Evolutionary conservation across 2,797 vertebrate species (phyloP).

Genomic region (Malurus leucopterus): DNA sequence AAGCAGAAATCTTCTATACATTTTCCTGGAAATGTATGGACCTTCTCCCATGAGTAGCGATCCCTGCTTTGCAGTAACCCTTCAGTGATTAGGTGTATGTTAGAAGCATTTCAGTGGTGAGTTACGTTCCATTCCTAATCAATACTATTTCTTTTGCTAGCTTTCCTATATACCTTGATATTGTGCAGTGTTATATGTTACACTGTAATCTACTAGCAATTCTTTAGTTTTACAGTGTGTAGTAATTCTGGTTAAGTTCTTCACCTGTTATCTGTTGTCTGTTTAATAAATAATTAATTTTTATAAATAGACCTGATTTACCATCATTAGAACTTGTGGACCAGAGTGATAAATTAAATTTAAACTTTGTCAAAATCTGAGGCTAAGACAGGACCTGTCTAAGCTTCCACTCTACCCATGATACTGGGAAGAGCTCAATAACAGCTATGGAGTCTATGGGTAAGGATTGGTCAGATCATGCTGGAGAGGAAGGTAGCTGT

Average conservation of each 20-base stretch:
- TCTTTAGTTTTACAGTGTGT: neutral
- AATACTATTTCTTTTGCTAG: neutral
- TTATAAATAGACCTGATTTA: neutral
- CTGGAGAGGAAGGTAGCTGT: neutral
- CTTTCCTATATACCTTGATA: neutral
- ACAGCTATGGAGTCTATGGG: neutral
- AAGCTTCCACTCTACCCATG: neutral
- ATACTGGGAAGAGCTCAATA: neutral
- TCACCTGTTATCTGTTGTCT: neutral
- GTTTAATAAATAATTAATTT: neutral
- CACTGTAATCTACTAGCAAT: neutral
- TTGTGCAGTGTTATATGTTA: neutral
- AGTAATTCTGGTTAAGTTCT: neutral
- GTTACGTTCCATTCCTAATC: neutral
- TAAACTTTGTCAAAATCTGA: neutral
- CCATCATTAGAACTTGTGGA: neutral
- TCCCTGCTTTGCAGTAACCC: neutral
- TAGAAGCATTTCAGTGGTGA: neutral
- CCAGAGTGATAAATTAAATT: neutral
- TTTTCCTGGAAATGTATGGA: neutral
- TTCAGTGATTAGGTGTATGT: neutral
- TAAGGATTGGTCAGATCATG: neutral
- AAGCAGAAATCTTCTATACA: too few relatives aligned
- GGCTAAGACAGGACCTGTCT: neutral
- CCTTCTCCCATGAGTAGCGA: neutral